phyloP scores from a whole-genome alignment of 2,113 vertebrate species.

The Emydocephalus ijimae region DNA sequence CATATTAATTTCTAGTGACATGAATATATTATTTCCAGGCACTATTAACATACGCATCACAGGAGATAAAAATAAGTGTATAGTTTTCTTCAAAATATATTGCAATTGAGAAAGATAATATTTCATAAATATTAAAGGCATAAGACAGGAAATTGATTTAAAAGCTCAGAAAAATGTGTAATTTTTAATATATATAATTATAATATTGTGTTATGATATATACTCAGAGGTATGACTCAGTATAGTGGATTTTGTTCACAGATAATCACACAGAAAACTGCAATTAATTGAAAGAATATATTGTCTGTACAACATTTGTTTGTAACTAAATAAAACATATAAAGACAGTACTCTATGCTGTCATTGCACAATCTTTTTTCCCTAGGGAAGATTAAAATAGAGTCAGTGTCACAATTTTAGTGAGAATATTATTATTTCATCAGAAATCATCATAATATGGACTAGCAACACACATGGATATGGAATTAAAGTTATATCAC shows the following conservation, averaged over 20 bases:
- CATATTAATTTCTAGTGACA: neutral
- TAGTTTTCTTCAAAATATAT: neutral
- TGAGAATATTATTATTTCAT: neutral
- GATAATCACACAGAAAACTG: neutral
- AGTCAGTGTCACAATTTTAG: neutral
- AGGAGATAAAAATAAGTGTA: neutral
- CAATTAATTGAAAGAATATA: neutral
- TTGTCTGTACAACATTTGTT: neutral
- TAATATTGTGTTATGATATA: neutral
- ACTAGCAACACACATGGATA: neutral
- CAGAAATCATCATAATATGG: neutral
- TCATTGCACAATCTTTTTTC: neutral
- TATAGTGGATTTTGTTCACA: neutral
- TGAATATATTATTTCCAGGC: neutral
- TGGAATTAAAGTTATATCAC: neutral
- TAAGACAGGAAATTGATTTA: neutral
- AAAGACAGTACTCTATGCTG: neutral
- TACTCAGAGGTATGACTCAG: neutral
- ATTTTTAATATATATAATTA: neutral
- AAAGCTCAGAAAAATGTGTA: neutral
- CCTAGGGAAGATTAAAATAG: neutral
- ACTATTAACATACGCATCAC: neutral
- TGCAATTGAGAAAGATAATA: neutral
- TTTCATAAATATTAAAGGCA: neutral
- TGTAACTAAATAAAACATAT: neutral